Conservation (phyloP, 1,140 invertebrate genomes). For the Solen grandis region DNA sequence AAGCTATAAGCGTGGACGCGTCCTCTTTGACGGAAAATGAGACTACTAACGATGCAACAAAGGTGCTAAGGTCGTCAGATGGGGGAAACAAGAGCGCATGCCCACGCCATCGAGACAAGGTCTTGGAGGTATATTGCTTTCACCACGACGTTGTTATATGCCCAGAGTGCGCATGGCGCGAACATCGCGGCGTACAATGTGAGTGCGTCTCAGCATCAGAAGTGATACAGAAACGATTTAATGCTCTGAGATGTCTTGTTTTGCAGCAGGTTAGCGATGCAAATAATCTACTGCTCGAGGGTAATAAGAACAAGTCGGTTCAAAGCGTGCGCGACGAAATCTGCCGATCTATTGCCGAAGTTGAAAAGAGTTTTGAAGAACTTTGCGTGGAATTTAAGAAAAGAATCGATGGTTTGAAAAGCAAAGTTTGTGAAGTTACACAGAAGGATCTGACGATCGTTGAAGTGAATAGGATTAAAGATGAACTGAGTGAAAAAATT, state of each 20-base stretch:
- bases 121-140: constrained; percentile 27
- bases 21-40: neutral
- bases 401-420: constrained; percentile 12
- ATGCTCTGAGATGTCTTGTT: constrained; percentile 41
- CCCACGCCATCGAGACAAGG: constrained; percentile 36
- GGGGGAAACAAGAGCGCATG: constrained; percentile 14
- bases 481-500: constrained; percentile 6
- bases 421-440: constrained; percentile 24
- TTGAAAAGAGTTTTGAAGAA: constrained; percentile 39
- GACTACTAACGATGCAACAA: neutral
- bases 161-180: constrained; percentile 6
- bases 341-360: constrained; percentile 30
- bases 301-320: constrained; percentile 12
- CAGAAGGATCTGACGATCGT: constrained; percentile 8
- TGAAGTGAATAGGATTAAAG: constrained; percentile 18
- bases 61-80: neutral
- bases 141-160: constrained; percentile 38
- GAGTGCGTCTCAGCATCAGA: constrained; percentile 8
- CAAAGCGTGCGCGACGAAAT: constrained; percentile 19
- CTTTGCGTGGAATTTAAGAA: constrained; percentile 15
- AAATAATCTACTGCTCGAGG: neutral
- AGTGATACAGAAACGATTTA: constrained; percentile 34
- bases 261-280: constrained; percentile 39
- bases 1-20: constrained; percentile 14
- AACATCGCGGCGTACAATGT: constrained; percentile 15